Evolutionary conservation across 2,113 vertebrate species (phyloP).

Genomic region (Anarrhichthys ocellatus): DNA sequence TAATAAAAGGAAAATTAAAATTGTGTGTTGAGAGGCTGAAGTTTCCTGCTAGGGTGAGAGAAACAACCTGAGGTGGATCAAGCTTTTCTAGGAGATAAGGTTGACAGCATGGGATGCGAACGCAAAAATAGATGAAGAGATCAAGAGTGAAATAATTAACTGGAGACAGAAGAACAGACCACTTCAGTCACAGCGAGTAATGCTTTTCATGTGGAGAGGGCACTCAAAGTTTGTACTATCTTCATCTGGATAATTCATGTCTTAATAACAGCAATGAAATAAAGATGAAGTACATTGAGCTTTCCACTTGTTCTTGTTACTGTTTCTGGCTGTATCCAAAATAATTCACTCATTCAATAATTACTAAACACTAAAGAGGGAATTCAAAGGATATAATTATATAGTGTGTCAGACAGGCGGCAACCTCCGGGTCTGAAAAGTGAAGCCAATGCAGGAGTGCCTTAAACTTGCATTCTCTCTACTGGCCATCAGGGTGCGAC

Average conservation of each 20-base stretch:
- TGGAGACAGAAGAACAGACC: constrained; percentile 23
- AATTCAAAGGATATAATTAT: not conserved
- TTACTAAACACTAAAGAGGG: not conserved
- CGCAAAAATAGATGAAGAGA: constrained; percentile 14
- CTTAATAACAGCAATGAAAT: constrained; percentile 50
- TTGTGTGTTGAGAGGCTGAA: constrained; percentile 6
- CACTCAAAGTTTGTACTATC: constrained; percentile 17
- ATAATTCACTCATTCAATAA: constrained; percentile 29
- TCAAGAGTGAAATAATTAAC: constrained; percentile 19
- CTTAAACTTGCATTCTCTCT: not conserved
- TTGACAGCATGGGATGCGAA: constrained; percentile 13
- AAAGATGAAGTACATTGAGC: constrained; percentile 47
- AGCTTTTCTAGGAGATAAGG: constrained; percentile 16
- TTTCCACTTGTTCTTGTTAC: constrained; percentile 14
- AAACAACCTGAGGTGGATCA: constrained; percentile 4
- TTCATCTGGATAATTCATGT: constrained; percentile 57
- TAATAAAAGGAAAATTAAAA: constrained; percentile 17
- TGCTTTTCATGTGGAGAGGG: constrained; percentile 1
- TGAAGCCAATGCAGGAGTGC: not conserved
- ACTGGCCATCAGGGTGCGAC: not conserved
- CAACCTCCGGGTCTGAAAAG: not conserved
- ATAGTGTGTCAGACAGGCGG: not conserved
- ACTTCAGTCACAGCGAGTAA: constrained; percentile 4
- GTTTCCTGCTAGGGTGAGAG: not conserved
- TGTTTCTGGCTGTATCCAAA: not conserved